A percentile compares a stretch with the other conserved stretches of the same genome.
Evolutionary conservation across 1,140 invertebrate genomes (phyloP).

Genomic region (Drosophila nigromelanica): DNA sequence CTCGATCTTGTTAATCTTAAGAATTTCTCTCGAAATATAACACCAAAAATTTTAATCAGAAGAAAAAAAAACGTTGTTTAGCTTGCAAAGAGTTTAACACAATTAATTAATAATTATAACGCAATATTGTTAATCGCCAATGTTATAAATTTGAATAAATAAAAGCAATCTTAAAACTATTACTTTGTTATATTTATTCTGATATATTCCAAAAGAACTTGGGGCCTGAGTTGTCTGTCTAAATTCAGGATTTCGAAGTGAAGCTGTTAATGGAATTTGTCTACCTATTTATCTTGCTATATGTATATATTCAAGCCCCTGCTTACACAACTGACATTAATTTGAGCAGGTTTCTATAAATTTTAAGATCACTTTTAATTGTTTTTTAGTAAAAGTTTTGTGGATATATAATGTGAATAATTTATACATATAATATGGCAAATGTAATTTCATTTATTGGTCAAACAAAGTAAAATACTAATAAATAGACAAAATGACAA

Average conservation of each 20-base stretch:
- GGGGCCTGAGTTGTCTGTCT: no score
- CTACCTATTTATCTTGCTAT: no score
- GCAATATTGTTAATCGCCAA: constrained; percentile 65
- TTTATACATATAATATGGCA: neutral
- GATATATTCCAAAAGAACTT: no score
- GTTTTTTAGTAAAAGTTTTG: no score
- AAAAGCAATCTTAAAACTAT: constrained; percentile 44
- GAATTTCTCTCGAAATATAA: constrained; percentile 28
- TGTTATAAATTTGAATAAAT: constrained; percentile 63
- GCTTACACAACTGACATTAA: no score
- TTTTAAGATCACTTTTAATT: no score
- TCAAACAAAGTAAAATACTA: constrained; percentile 21
- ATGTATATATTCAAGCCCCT: no score
- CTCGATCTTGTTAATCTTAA: constrained; percentile 34
- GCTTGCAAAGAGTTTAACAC: constrained; percentile 49
- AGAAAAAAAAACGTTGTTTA: constrained; percentile 35
- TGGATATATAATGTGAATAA: no score
- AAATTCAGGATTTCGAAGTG: no score
- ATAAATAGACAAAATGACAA: constrained; percentile 3
- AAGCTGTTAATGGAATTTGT: no score
- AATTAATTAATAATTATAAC: constrained; percentile 34
- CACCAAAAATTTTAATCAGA: constrained; percentile 38
- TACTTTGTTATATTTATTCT: no score
- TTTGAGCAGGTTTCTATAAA: no score
- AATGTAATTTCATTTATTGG: constrained; percentile 24